Percentiles rank a stretch among this genome's conserved stretches.
Conservation (phyloP, 2,113 vertebrate genomes). For the Ameiurus melas region DNA sequence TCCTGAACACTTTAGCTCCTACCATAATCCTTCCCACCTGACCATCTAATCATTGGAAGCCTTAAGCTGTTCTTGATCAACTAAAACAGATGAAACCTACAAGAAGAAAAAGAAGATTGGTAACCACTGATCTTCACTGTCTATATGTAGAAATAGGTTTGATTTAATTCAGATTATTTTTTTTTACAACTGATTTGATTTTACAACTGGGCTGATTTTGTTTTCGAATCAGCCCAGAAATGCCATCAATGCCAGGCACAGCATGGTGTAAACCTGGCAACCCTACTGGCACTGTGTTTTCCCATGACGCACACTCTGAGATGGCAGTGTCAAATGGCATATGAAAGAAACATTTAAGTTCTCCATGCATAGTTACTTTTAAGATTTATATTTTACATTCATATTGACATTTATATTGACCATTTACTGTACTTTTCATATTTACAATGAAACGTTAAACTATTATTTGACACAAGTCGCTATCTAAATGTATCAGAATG, state of each 20-base stretch:
- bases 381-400: background rate
- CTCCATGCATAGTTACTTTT: background rate
- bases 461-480: no score
- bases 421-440: background rate
- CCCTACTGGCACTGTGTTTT: background rate
- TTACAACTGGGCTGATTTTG: background rate
- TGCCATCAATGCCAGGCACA: background rate
- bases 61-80: no score
- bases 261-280: background rate
- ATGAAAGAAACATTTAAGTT: background rate
- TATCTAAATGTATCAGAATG: background rate
- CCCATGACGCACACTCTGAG: background rate
- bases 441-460: background rate
- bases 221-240: background rate
- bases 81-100: no score
- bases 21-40: no score
- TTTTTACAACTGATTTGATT: no score
- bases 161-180: background rate
- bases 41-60: no score
- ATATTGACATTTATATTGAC: background rate
- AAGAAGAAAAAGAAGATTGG: no score
- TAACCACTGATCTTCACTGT: background rate
- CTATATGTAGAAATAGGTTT: background rate
- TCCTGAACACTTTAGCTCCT: no score
- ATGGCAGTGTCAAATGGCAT: background rate